A percentile compares a stretch with the other conserved stretches of the same genome.
Evolutionary conservation across 1,140 invertebrate species (phyloP).

Genomic region (Himalopsyche phryganea): DNA sequence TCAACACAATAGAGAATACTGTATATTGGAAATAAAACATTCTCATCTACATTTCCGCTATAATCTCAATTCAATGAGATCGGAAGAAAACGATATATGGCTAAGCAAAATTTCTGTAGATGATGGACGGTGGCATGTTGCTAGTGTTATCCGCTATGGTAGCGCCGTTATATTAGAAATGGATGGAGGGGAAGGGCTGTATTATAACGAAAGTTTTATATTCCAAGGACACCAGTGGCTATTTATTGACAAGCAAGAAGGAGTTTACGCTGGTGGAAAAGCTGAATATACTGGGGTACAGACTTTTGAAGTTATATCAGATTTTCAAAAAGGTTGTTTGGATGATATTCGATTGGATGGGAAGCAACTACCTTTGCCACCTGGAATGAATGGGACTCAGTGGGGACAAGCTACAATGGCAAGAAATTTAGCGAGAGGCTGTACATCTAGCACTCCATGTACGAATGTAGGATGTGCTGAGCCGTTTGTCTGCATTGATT

Average conservation of each 20-base stretch:
- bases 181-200: slow-evolving; percentile 90
- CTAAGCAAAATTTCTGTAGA: slow-evolving; percentile 84
- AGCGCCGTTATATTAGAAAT: slow-evolving; percentile 88
- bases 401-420: slow-evolving; percentile 94
- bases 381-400: slow-evolving; percentile 90
- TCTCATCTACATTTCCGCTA: slow-evolving; percentile 85
- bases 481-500: slow-evolving; percentile 92
- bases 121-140: slow-evolving; percentile 96
- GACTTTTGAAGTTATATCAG: slow-evolving; percentile 89
- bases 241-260: slow-evolving; percentile 89
- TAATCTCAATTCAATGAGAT: slow-evolving; percentile 87
- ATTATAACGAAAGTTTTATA: slow-evolving; percentile 91
- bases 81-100: slow-evolving; percentile 87
- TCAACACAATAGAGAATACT: slow-evolving; percentile 92
- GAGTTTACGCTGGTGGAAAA: slow-evolving; percentile 91
- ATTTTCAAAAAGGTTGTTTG: slow-evolving; percentile 78
- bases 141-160: slow-evolving; percentile 82
- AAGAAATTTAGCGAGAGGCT: slow-evolving; percentile 83
- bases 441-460: slow-evolving; percentile 91
- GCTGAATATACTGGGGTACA: slow-evolving; percentile 89
- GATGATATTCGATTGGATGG: slow-evolving; percentile 77
- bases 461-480: slow-evolving; percentile 85
- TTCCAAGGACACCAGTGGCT: slow-evolving; percentile 90
- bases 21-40: slow-evolving; percentile 90
- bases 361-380: slow-evolving; percentile 84